Evolutionary conservation across 2,888 invertebrate species (phyloP).

Genomic region (Hartigia nigra): DNA sequence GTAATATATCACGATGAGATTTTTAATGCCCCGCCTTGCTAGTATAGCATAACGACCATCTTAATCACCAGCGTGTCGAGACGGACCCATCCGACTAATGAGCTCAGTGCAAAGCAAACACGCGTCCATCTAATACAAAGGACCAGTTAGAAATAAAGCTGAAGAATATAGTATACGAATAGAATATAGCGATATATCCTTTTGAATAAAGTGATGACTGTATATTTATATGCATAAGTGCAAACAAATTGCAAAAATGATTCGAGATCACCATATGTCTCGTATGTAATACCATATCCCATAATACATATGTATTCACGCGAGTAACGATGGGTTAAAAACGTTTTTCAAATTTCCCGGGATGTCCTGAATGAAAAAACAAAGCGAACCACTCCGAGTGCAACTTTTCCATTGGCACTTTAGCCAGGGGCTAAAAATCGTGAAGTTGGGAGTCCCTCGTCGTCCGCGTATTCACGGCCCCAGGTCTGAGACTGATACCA

Average conservation of each 20-base stretch:
- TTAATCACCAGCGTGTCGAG: constrained; percentile 42
- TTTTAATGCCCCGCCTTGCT: constrained; percentile 39
- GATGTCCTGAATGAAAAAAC: constrained; percentile 52
- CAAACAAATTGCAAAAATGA: background rate
- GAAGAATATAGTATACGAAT: background rate
- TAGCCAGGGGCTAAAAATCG: constrained; percentile 62
- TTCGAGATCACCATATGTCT: background rate
- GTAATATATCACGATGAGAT: constrained; percentile 38
- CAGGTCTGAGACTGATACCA: constrained; percentile 62
- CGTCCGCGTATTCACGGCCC: constrained; percentile 49
- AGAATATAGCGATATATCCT: background rate
- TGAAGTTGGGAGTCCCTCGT: constrained; percentile 46
- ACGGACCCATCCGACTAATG: constrained; percentile 40
- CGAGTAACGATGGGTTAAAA: constrained; percentile 24
- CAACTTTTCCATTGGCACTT: constrained; percentile 63
- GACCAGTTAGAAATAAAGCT: constrained; percentile 16
- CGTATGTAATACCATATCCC: background rate
- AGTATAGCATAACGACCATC: constrained; percentile 48
- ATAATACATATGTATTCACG: background rate
- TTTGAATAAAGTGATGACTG: background rate
- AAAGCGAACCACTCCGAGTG: constrained; percentile 60
- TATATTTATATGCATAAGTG: background rate
- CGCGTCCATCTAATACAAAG: constrained; percentile 34
- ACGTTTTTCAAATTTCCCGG: constrained; percentile 32
- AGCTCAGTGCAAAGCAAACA: constrained; percentile 51